phyloP scores from a whole-genome alignment of 2,888 invertebrate genomes.

The Cephus spinipes region DNA sequence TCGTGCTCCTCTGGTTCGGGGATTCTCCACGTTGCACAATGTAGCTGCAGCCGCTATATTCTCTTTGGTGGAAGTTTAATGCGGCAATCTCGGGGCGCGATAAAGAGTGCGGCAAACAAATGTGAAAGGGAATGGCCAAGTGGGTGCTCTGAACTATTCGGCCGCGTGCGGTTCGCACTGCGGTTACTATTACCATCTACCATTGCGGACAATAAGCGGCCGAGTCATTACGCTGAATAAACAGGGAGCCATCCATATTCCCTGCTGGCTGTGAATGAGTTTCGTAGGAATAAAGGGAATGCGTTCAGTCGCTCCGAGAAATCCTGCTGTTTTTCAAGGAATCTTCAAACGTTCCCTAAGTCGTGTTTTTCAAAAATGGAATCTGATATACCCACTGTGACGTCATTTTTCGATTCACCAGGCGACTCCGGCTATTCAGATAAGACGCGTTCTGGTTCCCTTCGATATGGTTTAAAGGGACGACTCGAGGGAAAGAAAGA shows the following conservation, averaged over 20 bases:
- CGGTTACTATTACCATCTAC: constrained; percentile 12
- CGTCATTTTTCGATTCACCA: no score
- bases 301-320: not conserved
- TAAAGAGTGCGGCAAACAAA: constrained; percentile 62
- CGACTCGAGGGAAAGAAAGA: no score
- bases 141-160: constrained; percentile 28
- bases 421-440: no score
- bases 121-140: constrained; percentile 63
- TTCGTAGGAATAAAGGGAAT: not conserved
- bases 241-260: constrained; percentile 34
- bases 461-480: no score
- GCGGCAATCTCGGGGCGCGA: constrained; percentile 65
- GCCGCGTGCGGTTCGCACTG: constrained; percentile 24
- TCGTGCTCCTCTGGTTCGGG: not conserved
- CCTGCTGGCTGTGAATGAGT: not conserved
- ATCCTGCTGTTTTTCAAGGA: not conserved
- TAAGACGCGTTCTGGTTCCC: no score
- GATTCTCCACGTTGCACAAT: not conserved
- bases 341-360: not conserved
- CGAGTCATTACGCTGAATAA: constrained; percentile 60
- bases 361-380: no score
- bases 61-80: constrained; percentile 67
- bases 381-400: no score
- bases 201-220: constrained; percentile 39
- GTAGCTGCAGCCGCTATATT: constrained; percentile 35